phyloP scores from a whole-genome alignment of 2,113 vertebrate genomes.

The Hylia prasina region DNA sequence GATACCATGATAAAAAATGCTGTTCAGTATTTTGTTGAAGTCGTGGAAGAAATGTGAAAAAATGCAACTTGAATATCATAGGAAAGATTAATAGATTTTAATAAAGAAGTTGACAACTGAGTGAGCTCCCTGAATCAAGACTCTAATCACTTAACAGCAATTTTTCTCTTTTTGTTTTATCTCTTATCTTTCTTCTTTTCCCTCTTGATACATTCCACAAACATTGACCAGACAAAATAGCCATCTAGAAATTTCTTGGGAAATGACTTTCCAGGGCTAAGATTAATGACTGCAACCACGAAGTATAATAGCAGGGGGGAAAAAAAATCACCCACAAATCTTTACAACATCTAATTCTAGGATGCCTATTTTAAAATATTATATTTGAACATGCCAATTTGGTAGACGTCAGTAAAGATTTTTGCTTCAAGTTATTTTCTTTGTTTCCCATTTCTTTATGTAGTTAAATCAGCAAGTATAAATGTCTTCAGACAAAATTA shows the following conservation, averaged over 20 bases:
- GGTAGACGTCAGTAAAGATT: background rate
- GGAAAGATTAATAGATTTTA: slow-evolving; percentile 12
- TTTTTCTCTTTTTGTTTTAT: background rate
- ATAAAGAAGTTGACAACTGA: background rate
- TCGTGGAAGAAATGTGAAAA: background rate
- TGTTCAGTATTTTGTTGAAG: background rate
- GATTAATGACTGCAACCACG: background rate
- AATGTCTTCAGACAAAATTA: slow-evolving; percentile 61
- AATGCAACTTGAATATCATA: background rate
- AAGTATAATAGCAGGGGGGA: background rate
- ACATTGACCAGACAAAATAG: background rate
- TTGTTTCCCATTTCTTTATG: slow-evolving; percentile 26
- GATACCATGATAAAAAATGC: background rate
- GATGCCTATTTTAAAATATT: slow-evolving; percentile 13
- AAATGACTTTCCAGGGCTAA: background rate
- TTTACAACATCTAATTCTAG: background rate
- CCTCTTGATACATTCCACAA: background rate
- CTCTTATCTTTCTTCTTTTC: background rate
- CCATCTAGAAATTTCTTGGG: background rate
- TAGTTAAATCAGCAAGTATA: slow-evolving; percentile 49
- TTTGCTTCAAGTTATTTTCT: slow-evolving; percentile 40
- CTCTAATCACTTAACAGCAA: background rate
- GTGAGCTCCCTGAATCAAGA: background rate
- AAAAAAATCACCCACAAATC: background rate
- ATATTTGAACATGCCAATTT: slow-evolving; percentile 20